phyloP scores from a whole-genome alignment of 2,797 vertebrate species.

The Eurystomus glaucurus region DNA sequence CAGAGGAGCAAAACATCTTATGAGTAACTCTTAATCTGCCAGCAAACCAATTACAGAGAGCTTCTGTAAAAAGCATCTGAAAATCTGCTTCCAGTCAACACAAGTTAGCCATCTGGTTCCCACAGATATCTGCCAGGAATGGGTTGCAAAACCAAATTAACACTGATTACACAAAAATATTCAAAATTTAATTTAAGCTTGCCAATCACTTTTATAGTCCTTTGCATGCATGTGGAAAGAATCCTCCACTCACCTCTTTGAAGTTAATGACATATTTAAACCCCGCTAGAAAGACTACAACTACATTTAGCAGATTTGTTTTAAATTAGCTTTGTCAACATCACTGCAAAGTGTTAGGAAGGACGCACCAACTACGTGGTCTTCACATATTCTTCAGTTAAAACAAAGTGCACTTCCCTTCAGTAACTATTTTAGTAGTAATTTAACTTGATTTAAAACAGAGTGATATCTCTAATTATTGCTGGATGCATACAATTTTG shows the following conservation, averaged over 20 bases:
- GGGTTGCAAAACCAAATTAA: conserved; percentile 60
- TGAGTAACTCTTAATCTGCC: conserved; percentile 62
- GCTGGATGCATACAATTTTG: not conserved
- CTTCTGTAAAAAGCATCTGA: conserved; percentile 61
- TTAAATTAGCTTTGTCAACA: not conserved
- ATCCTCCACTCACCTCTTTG: conserved; percentile 22
- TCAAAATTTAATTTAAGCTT: conserved; percentile 38
- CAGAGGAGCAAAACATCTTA: conserved; percentile 36
- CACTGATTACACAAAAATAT: conserved; percentile 44
- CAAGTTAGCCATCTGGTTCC: conserved; percentile 65
- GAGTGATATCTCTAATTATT: not conserved
- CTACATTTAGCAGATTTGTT: not conserved
- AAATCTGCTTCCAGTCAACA: conserved; percentile 75
- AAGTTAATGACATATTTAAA: conserved; percentile 9
- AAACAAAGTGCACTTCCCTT: not conserved
- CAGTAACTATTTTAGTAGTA: not conserved
- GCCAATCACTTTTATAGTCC: conserved; percentile 24
- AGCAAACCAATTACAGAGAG: conserved; percentile 54
- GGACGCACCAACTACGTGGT: accelerated
- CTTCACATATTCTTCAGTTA: not conserved
- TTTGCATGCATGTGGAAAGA: not conserved
- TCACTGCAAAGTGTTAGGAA: not conserved
- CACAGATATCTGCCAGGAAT: conserved; percentile 61
- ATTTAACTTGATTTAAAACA: not conserved
- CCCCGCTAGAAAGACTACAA: not conserved